A percentile compares a stretch with the other conserved stretches of the same genome.
Evolutionary conservation across 2,113 vertebrate genomes (phyloP).

Genomic region (Nycticorax nycticorax): DNA sequence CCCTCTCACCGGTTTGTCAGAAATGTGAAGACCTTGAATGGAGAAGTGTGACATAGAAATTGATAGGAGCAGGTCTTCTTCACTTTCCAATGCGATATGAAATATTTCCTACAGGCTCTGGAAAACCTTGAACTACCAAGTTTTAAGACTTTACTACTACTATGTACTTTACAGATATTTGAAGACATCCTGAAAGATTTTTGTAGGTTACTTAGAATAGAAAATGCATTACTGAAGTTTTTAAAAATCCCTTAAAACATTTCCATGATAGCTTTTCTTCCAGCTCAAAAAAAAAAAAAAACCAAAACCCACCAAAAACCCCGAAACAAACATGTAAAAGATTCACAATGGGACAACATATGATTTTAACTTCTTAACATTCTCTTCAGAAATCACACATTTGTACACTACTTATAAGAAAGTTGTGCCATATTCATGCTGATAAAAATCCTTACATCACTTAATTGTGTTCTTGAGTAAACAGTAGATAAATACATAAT

Average conservation of each 20-base stretch:
- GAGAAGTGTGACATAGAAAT: neutral
- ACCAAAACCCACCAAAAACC: no score
- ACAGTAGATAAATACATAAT: neutral
- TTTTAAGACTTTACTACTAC: neutral
- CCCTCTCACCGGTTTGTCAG: neutral
- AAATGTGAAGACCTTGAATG: neutral
- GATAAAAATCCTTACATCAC: neutral
- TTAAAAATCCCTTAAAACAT: neutral
- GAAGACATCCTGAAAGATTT: neutral
- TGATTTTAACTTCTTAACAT: neutral
- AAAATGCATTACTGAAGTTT: neutral
- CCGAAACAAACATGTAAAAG: neutral
- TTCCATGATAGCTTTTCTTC: neutral
- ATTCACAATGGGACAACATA: neutral
- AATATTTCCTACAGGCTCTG: neutral
- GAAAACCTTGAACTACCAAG: neutral
- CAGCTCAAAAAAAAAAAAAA: neutral
- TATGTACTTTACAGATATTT: neutral
- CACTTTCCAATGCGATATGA: neutral
- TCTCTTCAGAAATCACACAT: neutral
- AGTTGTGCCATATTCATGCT: neutral
- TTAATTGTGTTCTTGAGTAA: neutral
- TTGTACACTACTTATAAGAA: neutral
- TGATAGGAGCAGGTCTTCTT: neutral
- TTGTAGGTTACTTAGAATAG: no score